Percentiles rank a stretch among this genome's conserved stretches.
These are phyloP conservation scores for Acanthosepion pharaonis DNA, from an alignment of 2,888 invertebrate species.

Conservation along the genomic window DNA sequence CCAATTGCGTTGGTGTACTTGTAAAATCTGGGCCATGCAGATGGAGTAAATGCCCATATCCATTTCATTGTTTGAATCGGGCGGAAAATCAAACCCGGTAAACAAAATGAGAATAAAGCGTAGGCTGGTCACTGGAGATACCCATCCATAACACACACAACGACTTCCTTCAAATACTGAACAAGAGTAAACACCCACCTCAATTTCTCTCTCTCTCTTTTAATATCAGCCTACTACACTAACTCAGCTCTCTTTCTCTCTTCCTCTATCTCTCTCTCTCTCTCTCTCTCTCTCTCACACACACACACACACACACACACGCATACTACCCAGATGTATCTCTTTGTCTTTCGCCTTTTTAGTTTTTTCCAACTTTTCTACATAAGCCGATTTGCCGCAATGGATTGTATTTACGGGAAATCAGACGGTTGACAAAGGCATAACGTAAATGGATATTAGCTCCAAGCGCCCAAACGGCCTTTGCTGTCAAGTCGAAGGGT, in stretches of 20 bases:
- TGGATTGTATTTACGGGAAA: slow-evolving; percentile 17
- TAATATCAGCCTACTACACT: not conserved
- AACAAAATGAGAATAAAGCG: not conserved
- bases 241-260: too few relatives aligned
- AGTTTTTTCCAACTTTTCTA: not conserved
- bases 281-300: too few relatives aligned
- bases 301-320: too few relatives aligned
- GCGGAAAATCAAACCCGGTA: not conserved
- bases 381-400: too few relatives aligned
- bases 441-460: not conserved
- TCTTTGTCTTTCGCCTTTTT: not conserved
- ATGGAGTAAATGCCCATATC: not conserved
- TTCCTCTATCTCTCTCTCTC: too few relatives aligned
- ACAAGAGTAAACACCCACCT: not conserved
- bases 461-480: not conserved
- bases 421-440: not conserved
- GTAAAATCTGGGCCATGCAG: not conserved
- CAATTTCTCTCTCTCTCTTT: not conserved
- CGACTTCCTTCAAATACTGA: not conserved
- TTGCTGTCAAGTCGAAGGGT: not conserved
- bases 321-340: not conserved
- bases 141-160: not conserved
- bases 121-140: not conserved
- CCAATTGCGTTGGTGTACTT: not conserved
- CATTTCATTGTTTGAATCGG: slow-evolving; percentile 33